Evolutionary conservation across 2,888 invertebrate genomes (phyloP).

Genomic region (Drosophila macrospina): DNA sequence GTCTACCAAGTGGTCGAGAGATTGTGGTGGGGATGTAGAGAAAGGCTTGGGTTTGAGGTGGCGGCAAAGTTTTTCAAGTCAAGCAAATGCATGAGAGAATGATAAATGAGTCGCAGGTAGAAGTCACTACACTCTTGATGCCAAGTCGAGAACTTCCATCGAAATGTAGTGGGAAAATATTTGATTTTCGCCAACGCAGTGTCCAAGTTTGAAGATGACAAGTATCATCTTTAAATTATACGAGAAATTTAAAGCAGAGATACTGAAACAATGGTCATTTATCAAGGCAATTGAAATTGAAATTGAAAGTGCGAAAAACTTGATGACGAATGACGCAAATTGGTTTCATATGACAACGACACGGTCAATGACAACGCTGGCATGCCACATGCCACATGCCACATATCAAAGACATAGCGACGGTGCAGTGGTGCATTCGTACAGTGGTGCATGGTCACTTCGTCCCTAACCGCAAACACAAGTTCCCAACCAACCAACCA

Average conservation of each 20-base stretch:
- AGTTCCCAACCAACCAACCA: background rate
- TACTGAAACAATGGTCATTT: constrained; percentile 23
- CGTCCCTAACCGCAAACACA: constrained; percentile 18
- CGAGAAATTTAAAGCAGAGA: constrained; percentile 36
- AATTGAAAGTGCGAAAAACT: constrained; percentile 66
- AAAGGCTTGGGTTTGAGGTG: background rate
- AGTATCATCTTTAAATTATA: constrained; percentile 38
- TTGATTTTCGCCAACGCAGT: constrained; percentile 52
- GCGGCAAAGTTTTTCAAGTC: constrained; percentile 55
- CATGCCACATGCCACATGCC: constrained; percentile 7
- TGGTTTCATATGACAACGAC: constrained; percentile 59
- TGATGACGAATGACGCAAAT: constrained; percentile 49
- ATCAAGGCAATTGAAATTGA: constrained; percentile 35
- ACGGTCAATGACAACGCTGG: constrained; percentile 15
- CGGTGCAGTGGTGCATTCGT: constrained; percentile 1
- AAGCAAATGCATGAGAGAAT: constrained; percentile 73
- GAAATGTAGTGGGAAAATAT: constrained; percentile 49
- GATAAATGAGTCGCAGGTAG: constrained; percentile 74
- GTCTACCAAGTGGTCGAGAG: constrained; percentile 39
- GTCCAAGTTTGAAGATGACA: background rate
- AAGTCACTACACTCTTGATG: constrained; percentile 3
- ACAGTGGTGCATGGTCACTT: constrained; percentile 17
- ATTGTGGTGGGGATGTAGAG: background rate
- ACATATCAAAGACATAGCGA: constrained; percentile 4
- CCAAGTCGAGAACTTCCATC: constrained; percentile 27